Percentiles rank a stretch among this genome's conserved stretches.
These are phyloP conservation scores for Urophycis tenuis DNA, from an alignment of 2,797 vertebrate genomes.

Conservation along the genomic window DNA sequence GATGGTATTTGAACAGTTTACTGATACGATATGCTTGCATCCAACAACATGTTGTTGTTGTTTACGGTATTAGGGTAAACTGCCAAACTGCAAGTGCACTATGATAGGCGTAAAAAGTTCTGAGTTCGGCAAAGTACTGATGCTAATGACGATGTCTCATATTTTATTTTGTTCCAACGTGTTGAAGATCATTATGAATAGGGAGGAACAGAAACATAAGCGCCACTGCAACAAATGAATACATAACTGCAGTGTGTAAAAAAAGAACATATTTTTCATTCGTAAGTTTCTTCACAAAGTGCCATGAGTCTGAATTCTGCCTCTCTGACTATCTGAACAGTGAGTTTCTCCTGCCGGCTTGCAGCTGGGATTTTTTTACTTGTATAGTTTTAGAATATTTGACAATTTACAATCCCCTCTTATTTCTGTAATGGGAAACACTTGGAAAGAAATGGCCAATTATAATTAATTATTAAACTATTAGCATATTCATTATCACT, in stretches of 20 bases:
- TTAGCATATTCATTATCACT: conserved; percentile 1
- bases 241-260: too few species aligned
- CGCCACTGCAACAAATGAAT: background rate
- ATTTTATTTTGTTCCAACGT: background rate
- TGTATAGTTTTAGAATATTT: background rate
- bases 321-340: background rate
- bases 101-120: background rate
- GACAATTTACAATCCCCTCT: background rate
- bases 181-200: background rate
- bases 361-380: background rate
- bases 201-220: background rate
- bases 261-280: background rate
- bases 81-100: background rate
- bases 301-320: background rate
- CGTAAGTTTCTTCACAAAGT: background rate
- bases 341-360: background rate
- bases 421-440: background rate
- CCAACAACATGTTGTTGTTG: background rate
- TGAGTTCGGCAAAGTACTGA: background rate
- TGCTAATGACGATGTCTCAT: background rate
- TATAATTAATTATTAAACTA: background rate
- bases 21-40: too few species aligned
- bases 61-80: background rate
- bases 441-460: background rate
- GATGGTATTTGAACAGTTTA: background rate